Percentiles rank a stretch among this genome's conserved stretches.
phyloP scores from a whole-genome alignment of 2,888 invertebrate species.

The Plagiodera versicolora region DNA sequence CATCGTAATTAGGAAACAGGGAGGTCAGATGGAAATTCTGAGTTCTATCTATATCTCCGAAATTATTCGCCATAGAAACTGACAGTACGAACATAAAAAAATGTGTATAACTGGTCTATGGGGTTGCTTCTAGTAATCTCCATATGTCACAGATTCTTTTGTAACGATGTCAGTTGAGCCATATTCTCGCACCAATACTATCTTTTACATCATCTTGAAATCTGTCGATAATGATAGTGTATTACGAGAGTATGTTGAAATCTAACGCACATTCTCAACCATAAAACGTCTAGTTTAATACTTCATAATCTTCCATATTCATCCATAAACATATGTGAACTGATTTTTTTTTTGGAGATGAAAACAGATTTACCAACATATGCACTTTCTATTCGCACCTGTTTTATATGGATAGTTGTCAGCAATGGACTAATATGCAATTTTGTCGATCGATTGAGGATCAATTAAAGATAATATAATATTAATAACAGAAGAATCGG shows the following conservation, averaged over 20 bases:
- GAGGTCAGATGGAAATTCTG: no score
- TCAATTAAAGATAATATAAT: no score
- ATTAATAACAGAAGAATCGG: no score
- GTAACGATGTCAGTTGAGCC: not conserved
- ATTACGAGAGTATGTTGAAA: not conserved
- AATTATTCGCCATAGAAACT: no score
- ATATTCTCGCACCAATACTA: not conserved
- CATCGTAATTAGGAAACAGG: no score
- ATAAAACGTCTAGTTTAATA: not conserved
- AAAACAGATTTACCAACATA: not conserved
- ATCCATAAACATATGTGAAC: not conserved
- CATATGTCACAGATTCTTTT: not conserved
- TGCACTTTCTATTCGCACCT: not conserved
- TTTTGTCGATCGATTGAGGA: not conserved
- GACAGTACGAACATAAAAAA: no score
- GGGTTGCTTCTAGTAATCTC: not conserved
- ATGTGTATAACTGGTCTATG: no score
- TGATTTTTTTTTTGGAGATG: not conserved
- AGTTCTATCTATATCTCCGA: no score
- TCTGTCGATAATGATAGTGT: not conserved
- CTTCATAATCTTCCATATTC: not conserved
- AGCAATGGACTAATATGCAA: not conserved
- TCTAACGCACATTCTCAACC: not conserved
- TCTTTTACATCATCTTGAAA: constrained; percentile 1
- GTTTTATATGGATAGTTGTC: not conserved